These are phyloP conservation scores for Orchesella cincta DNA, from an alignment of 1,140 invertebrate genomes.

Conservation along the genomic window DNA sequence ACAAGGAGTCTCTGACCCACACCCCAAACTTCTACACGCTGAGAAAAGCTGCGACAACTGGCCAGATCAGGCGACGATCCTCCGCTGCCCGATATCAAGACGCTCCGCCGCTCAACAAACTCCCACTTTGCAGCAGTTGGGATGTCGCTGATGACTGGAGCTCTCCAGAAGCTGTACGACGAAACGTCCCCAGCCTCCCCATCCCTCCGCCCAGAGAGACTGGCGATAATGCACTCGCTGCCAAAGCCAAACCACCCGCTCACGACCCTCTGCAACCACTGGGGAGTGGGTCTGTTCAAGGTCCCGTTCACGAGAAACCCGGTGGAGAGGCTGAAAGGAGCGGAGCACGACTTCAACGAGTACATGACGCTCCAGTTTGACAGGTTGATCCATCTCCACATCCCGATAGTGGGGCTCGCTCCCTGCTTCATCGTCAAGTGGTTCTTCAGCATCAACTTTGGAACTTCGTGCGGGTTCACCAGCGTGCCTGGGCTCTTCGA, in stretches of 20 bases:
- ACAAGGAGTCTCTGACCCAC: slow-evolving; percentile 43
- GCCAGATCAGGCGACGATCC: slow-evolving; percentile 41
- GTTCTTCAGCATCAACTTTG: slow-evolving; percentile 48
- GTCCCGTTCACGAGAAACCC: slow-evolving; percentile 36
- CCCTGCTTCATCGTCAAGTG: slow-evolving; percentile 37
- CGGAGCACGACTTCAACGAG: slow-evolving; percentile 44
- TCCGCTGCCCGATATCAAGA: slow-evolving; percentile 39
- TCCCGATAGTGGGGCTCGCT: slow-evolving; percentile 45
- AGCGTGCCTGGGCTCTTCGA: slow-evolving; percentile 42
- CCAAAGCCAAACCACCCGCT: slow-evolving; percentile 48
- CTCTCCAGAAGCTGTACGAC: slow-evolving; percentile 35
- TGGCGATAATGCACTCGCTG: slow-evolving; percentile 48
- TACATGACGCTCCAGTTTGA: slow-evolving; percentile 45
- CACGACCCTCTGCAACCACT: slow-evolving; percentile 45
- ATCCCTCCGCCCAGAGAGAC: not conserved
- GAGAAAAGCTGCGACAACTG: slow-evolving; percentile 41
- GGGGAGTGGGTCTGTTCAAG: slow-evolving; percentile 50
- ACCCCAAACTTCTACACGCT: slow-evolving; percentile 41
- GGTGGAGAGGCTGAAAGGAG: slow-evolving; percentile 36
- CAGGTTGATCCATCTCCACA: slow-evolving; percentile 43
- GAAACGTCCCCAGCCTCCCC: not conserved
- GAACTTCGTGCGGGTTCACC: slow-evolving; percentile 47
- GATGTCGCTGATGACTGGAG: slow-evolving; percentile 48
- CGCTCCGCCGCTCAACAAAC: slow-evolving; percentile 35
- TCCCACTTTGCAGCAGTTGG: slow-evolving; percentile 50